Conservation (phyloP, 2,113 vertebrate species). For the Chiloscyllium plagiosum region DNA sequence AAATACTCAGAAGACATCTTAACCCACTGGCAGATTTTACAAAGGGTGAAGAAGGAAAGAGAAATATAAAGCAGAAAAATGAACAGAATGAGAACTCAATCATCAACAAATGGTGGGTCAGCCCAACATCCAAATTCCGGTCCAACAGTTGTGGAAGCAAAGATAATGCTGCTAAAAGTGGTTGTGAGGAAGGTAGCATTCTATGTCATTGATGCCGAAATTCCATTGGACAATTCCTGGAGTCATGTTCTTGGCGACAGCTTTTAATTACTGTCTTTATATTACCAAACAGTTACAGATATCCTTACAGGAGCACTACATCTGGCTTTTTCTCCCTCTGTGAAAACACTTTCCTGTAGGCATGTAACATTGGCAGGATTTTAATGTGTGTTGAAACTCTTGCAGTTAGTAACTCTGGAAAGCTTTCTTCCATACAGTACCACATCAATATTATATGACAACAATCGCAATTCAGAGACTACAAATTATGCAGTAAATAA, state of each 20-base stretch:
- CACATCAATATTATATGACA: too few relatives aligned
- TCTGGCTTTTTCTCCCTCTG: not conserved
- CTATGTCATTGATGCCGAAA: not conserved
- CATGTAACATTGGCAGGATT: not conserved
- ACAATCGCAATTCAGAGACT: too few relatives aligned
- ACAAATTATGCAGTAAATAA: too few relatives aligned
- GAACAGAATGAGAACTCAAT: not conserved
- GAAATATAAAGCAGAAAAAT: not conserved
- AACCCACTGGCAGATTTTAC: not conserved
- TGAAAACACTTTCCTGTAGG: not conserved
- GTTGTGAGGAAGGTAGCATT: not conserved
- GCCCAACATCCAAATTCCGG: not conserved
- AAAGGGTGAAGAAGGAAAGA: not conserved
- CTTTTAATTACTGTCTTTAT: not conserved
- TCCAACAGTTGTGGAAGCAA: not conserved
- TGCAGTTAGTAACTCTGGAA: not conserved
- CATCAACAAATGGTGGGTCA: not conserved
- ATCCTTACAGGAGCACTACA: not conserved
- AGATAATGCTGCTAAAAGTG: not conserved
- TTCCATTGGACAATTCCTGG: not conserved
- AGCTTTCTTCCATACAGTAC: not conserved
- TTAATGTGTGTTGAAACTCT: not conserved
- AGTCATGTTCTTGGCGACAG: not conserved
- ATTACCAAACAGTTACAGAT: not conserved
- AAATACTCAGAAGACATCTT: not conserved